These are phyloP conservation scores for Morelia viridis DNA, from an alignment of 2,797 vertebrate genomes.

Conservation along the genomic window DNA sequence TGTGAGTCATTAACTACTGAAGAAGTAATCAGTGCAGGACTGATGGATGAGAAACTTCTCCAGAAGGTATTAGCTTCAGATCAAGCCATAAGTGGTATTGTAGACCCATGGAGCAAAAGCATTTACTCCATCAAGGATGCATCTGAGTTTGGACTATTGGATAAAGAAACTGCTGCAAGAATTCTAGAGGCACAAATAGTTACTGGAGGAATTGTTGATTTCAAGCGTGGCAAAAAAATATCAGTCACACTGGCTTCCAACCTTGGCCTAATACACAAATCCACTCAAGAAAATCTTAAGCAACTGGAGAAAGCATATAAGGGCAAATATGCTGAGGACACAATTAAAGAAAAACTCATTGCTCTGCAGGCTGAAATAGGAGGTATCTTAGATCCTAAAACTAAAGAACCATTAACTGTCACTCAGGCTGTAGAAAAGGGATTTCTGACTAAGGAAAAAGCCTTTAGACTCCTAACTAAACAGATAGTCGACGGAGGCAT, in stretches of 20 bases:
- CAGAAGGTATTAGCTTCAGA: slow-evolving; percentile 86
- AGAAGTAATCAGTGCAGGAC: slow-evolving; percentile 84
- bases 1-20: slow-evolving; percentile 81
- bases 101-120: slow-evolving; percentile 79
- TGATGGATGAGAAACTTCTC: slow-evolving; percentile 88
- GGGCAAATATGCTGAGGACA: slow-evolving; percentile 78
- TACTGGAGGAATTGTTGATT: slow-evolving; percentile 89
- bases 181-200: slow-evolving; percentile 91
- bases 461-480: slow-evolving; percentile 77
- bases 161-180: slow-evolving; percentile 79
- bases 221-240: slow-evolving; percentile 86
- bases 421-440: slow-evolving; percentile 79
- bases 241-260: slow-evolving; percentile 92
- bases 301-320: slow-evolving; percentile 88
- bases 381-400: slow-evolving; percentile 85
- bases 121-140: slow-evolving; percentile 85
- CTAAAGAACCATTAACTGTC: slow-evolving; percentile 77
- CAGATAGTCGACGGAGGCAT: slow-evolving; percentile 91
- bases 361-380: slow-evolving; percentile 87
- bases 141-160: slow-evolving; percentile 81
- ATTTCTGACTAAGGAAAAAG: slow-evolving; percentile 77
- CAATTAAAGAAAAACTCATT: slow-evolving; percentile 76
- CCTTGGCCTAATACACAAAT: slow-evolving; percentile 81
- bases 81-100: slow-evolving; percentile 85
- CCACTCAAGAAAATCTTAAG: slow-evolving; percentile 77